Conservation (phyloP, 2,113 vertebrate genomes). For the Grus americana region DNA sequence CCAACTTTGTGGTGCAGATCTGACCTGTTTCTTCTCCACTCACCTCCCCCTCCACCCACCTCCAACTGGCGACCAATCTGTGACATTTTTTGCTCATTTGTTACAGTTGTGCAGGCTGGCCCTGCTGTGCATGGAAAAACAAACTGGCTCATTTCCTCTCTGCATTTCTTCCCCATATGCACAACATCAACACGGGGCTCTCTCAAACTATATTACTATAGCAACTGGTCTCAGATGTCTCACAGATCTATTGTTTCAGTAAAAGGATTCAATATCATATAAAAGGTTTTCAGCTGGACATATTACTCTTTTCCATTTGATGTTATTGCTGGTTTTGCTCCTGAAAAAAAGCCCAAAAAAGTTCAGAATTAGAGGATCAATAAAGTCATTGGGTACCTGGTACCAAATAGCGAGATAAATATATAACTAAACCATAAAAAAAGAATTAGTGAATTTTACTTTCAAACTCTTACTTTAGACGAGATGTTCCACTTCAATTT, state of each 20-base stretch:
- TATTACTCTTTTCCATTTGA: background rate
- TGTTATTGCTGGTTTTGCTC: background rate
- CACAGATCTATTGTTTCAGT: background rate
- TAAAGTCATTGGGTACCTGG: background rate
- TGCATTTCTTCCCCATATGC: background rate
- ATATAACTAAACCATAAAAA: background rate
- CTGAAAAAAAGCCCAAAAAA: background rate
- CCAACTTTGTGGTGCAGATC: background rate
- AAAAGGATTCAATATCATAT: background rate
- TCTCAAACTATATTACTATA: slow-evolving; percentile 32
- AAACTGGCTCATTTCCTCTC: slow-evolving; percentile 44
- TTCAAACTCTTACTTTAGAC: background rate
- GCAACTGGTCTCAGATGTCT: slow-evolving; percentile 24
- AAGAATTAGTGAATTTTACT: background rate
- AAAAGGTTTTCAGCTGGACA: background rate
- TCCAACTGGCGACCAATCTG: slow-evolving; percentile 66
- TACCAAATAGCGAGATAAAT: background rate
- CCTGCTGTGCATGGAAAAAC: slow-evolving; percentile 21
- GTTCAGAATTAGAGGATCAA: background rate
- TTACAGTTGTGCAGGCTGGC: slow-evolving; percentile 34
- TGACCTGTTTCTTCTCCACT: slow-evolving; percentile 46
- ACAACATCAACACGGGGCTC: background rate
- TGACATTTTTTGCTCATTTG: slow-evolving; percentile 62
- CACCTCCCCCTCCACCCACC: slow-evolving; percentile 37
- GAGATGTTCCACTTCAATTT: background rate